Evolutionary conservation across 2,888 invertebrate genomes (phyloP).

Genomic region (Synanthedon formicaeformis): DNA sequence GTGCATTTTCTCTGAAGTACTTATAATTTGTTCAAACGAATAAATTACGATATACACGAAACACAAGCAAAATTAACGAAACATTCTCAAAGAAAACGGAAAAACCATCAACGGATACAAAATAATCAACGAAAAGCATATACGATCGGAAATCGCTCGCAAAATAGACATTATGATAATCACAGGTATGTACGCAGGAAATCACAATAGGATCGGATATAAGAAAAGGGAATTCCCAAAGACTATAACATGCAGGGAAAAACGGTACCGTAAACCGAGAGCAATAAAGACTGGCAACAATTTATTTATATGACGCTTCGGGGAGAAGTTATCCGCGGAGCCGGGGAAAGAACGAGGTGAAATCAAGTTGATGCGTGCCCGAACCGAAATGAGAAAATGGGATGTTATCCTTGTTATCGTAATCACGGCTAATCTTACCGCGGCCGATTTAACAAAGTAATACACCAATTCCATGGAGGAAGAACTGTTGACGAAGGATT

Average conservation of each 20-base stretch:
- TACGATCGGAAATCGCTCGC: slow-evolving; percentile 22
- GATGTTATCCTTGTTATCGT: slow-evolving; percentile 32
- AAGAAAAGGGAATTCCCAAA: slow-evolving; percentile 49
- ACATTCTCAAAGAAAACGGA: not conserved
- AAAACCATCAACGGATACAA: slow-evolving; percentile 2
- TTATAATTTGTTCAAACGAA: no score
- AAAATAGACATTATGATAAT: slow-evolving; percentile 49
- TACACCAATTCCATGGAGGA: no score
- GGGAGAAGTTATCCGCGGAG: slow-evolving; percentile 62
- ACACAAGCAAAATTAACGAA: no score
- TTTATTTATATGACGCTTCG: slow-evolving; percentile 69
- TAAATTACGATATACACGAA: no score
- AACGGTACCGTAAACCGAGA: slow-evolving; percentile 53
- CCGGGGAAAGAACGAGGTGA: slow-evolving; percentile 48
- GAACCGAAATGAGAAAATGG: slow-evolving; percentile 44
- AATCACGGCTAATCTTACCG: slow-evolving; percentile 33
- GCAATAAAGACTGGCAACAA: slow-evolving; percentile 68
- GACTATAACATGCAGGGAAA: slow-evolving; percentile 54
- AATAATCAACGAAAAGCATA: slow-evolving; percentile 22
- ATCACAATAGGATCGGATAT: slow-evolving; percentile 52
- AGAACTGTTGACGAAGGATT: no score
- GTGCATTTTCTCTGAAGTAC: no score
- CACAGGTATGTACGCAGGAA: slow-evolving; percentile 36
- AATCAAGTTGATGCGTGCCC: slow-evolving; percentile 62
- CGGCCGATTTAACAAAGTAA: slow-evolving; percentile 17